Evolutionary conservation across 2,797 vertebrate genomes (phyloP).

Genomic region (Acanthis flammea): DNA sequence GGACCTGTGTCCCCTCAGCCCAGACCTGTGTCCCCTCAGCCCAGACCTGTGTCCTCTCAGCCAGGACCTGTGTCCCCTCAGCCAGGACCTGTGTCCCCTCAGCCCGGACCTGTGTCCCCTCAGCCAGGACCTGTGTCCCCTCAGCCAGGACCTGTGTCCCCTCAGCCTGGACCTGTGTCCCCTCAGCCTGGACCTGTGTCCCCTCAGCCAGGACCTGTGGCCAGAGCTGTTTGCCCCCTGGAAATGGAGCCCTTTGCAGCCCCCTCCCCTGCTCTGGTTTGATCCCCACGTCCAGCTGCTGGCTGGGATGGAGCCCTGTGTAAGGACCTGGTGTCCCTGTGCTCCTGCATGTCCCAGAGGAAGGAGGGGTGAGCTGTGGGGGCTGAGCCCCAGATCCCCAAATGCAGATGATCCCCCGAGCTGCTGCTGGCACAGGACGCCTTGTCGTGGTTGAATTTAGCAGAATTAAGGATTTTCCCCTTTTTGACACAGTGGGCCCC

Average conservation of each 20-base stretch:
- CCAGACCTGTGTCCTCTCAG: not conserved
- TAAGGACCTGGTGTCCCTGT: not conserved
- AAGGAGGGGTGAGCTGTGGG: not conserved
- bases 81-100: no score
- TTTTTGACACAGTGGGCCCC: not conserved
- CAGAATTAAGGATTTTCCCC: not conserved
- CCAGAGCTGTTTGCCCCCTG: not conserved
- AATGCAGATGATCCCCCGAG: not conserved
- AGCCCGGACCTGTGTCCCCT: no score
- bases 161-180: no score
- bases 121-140: no score
- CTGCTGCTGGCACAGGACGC: not conserved
- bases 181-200: no score
- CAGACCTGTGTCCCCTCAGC: not conserved
- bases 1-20: not conserved
- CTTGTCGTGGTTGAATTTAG: not conserved
- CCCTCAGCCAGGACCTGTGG: no score
- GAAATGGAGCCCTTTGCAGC: not conserved
- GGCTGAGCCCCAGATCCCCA: not conserved
- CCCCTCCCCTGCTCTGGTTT: fast-evolving
- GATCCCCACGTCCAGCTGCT: not conserved
- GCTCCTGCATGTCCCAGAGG: fast-evolving
- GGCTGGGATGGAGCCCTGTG: not conserved
- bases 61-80: not conserved
- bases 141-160: no score